Base-by-base conservation (phyloP, 2,888 invertebrate genomes). In the Leuctra nigra region DNA sequence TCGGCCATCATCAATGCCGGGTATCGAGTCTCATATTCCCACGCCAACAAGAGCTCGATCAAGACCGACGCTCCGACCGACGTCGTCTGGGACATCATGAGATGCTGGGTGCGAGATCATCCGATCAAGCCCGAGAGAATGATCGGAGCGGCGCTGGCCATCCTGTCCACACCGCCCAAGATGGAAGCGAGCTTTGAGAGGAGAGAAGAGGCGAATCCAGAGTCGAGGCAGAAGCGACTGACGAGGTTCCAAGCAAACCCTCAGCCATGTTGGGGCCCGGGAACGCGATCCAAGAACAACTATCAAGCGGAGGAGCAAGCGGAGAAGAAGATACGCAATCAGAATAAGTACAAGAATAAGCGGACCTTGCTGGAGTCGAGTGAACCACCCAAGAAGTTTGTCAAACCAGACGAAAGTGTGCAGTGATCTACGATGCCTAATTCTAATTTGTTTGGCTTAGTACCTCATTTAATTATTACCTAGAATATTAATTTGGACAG, bases 1-100 rank as follows among this genome's bases (percentile, higher is more conserved):
- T 98, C 98, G 1, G 95, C 93, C 0, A 72, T 97, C 53, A 70
- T 95, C 57, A 89, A 94, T 72, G 89, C 88, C 0, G 96, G 96
- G 0, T 93, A 89, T 72, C 77, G 82, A 64, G 96, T 98, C 2
- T 97, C 97, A 0, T 85, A 84, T 66, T 93, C 97, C 0, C 99
- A 99, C 75, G 88, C 91, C 56, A 81, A 82, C 61, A 89, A 87
- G 68, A 82, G 83, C 62, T 93, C 95, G 0, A 76, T 98, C 20
- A 99, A 99, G 75, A 98, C 98, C 0, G 78, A 90, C 68, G 98
- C 98, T 2, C 94, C 99, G 0, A 73, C 84, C 36, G 72, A 76
- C 1, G 77, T 95, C 9, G 68, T 99, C 16, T 99, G 98, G 98
- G 96, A 97, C 71, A 82, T 97, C 55, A 78, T 97, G 64, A 77